phyloP scores from a whole-genome alignment of 2,888 invertebrate species.

The Apamea anceps region DNA sequence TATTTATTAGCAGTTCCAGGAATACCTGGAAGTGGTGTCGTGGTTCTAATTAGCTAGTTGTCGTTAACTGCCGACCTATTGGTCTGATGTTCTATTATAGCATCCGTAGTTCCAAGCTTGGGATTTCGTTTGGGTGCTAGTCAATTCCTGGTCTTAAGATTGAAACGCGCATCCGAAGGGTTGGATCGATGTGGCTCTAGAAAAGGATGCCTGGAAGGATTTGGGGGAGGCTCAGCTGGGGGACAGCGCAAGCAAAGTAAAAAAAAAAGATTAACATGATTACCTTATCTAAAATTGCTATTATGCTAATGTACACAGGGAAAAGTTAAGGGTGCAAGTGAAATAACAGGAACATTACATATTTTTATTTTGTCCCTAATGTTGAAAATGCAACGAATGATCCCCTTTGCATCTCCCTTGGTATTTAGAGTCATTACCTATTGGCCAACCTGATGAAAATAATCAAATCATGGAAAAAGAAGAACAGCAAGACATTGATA shows the following conservation, averaged over 20 bases:
- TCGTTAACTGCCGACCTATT: constrained; percentile 18
- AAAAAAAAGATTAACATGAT: background rate
- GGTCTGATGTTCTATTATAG: constrained; percentile 10
- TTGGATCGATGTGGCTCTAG: background rate
- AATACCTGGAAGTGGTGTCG: constrained; percentile 45
- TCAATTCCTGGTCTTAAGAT: background rate
- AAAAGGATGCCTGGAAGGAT: background rate
- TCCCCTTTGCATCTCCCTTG: background rate
- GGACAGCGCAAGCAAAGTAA: background rate
- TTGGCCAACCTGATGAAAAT: background rate
- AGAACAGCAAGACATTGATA: background rate
- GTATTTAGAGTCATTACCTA: too few species aligned
- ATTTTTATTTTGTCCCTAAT: background rate
- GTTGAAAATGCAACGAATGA: background rate
- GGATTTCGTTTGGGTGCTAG: background rate
- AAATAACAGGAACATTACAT: background rate
- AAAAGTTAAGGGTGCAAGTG: too few species aligned
- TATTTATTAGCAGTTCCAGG: constrained; percentile 56
- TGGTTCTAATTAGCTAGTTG: constrained; percentile 43
- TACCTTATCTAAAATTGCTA: too few species aligned
- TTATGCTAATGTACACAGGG: background rate
- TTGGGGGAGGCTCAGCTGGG: background rate
- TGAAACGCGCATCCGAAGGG: background rate
- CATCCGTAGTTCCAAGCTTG: background rate
- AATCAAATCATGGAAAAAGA: background rate